Percentiles rank a stretch among this genome's conserved stretches.
Conservation (phyloP, 2,888 invertebrate species). For the Megalurothrips usitatus region DNA sequence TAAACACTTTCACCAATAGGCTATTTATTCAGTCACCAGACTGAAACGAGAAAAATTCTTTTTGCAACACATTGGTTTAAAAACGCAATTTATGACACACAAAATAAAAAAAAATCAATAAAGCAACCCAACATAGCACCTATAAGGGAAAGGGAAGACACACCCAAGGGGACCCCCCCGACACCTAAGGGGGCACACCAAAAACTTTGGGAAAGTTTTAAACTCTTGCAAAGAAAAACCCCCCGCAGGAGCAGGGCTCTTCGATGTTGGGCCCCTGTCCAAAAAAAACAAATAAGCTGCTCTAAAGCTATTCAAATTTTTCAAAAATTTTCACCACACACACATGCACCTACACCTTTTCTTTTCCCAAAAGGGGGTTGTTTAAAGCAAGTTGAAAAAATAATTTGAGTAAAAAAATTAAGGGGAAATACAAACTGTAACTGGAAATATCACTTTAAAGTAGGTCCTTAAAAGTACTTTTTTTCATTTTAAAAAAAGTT, state of each 20-base stretch:
- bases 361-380: too few species aligned
- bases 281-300: constrained; percentile 10
- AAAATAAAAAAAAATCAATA: too few species aligned
- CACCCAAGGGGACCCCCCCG: neutral
- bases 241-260: neutral
- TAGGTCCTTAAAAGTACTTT: too few species aligned
- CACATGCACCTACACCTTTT: neutral
- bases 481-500: neutral
- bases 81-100: too few species aligned
- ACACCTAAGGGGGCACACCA: neutral
- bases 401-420: neutral
- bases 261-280: neutral
- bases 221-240: neutral
- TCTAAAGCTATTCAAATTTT: neutral
- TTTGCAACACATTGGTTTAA: too few species aligned
- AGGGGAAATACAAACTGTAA: neutral
- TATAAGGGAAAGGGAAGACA: neutral
- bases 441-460: neutral
- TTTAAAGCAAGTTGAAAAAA: too few species aligned
- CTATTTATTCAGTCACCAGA: too few species aligned
- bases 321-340: neutral
- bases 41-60: too few species aligned
- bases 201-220: neutral
- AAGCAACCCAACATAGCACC: neutral
- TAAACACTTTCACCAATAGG: too few species aligned